Percentiles rank a stretch among this genome's conserved stretches.
Conservation (phyloP, 1,140 invertebrate species). For the Ceratosolen fusciceps region DNA sequence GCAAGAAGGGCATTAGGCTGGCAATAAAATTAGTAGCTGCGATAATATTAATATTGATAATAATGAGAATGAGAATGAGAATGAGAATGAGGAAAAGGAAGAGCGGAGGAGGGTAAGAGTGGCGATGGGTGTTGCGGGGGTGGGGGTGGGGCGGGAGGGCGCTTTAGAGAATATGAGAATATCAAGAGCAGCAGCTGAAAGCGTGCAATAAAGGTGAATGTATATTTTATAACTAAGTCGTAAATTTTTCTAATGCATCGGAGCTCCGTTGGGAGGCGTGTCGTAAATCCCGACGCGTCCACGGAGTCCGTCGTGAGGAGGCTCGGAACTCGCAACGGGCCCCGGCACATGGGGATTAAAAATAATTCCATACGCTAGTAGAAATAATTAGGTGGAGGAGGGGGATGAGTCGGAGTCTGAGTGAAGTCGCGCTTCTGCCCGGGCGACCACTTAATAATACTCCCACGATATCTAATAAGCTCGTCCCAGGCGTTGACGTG, state of each 20-base stretch:
- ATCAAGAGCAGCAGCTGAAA: neutral
- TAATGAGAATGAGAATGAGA: too few relatives aligned
- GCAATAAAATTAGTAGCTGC: neutral
- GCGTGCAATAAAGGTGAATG: neutral
- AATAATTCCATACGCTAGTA: conserved; percentile 26
- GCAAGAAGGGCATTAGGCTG: neutral
- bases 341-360: neutral
- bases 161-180: too few relatives aligned
- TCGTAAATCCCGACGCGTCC: neutral
- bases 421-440: neutral
- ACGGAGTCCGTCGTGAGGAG: neutral
- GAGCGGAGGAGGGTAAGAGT: too few relatives aligned
- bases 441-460: neutral
- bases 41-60: neutral
- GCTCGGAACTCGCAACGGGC: neutral
- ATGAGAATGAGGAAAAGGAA: too few relatives aligned
- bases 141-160: too few relatives aligned
- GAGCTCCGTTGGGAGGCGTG: neutral
- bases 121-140: too few relatives aligned
- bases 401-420: conserved; percentile 14
- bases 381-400: conserved; percentile 21
- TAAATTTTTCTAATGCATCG: conserved; percentile 19
- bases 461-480: neutral
- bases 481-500: neutral
- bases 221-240: conserved; percentile 21